Base-by-base conservation (phyloP, 1,140 invertebrate genomes). In the Lordiphosa clarofinis region DNA sequence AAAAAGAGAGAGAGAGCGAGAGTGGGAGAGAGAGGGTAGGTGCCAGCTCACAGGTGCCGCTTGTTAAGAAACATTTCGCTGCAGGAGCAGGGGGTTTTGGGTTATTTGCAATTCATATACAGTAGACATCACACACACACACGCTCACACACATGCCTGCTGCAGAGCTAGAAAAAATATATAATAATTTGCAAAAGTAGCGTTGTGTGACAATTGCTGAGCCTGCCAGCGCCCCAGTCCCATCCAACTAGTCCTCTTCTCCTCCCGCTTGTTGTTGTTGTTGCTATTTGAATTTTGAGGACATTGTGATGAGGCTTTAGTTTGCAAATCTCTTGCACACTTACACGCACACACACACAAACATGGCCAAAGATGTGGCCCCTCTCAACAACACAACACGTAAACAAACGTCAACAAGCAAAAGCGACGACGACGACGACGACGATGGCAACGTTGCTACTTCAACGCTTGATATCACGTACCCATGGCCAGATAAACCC, bases 301-400 rank as follows among this genome's bases (percentile, higher is more conserved):
- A 84, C 78, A 84, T 84, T 84, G 78, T 84, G 78, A 86, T 84
- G 78, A 84, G 78, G 73, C 78, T 84, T 84, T 84, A 84, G 78
- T 86, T 84, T 84, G 78, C 78, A 84, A 84, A 84, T 84, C 78
- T 84, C 61, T 76, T 84, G 69, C 66, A 60, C 63, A 82, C 72
- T 72, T 54, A 78, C 33, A 56, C 33, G 33, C 2, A 53, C 9
- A 53, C 12, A 60, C 46, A n/a, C n/a, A n/a, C n/a, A n/a, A n/a
- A 65, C 46, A 49, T 47, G 33, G 52, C 52, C 43, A 50, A 66
- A 56, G 56, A 61, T 53, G 50, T 65, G 50, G 39, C 50, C 50
- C 55, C 11, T 40, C 62, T 48, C 38, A 15, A 43, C 12, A 43
- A 28, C 39, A 43, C 42, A 66, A 62, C 59, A 69, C 47, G 68